Evolutionary conservation across 2,888 invertebrate genomes (phyloP), one percentile per base, ranked within the genome.

Genomic region (Alentia gelatinosa): DNA sequence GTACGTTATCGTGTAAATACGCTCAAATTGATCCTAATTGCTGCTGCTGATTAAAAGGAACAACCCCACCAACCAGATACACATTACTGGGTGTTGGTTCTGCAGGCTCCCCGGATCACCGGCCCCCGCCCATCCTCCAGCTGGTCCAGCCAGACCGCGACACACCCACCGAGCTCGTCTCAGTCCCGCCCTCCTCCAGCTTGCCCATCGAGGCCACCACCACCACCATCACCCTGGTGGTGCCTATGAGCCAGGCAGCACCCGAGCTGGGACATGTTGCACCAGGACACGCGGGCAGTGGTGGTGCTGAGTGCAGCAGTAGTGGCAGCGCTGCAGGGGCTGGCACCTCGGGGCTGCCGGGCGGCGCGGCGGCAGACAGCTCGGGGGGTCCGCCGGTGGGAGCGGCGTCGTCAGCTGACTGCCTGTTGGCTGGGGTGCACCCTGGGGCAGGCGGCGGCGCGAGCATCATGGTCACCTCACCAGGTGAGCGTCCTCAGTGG

Each of bases 51-150:
- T n/a, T n/a, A n/a, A n/a, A n/a, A n/a, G n/a, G n/a, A n/a, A n/a
- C n/a, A n/a, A 47, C 47, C 47, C 47, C 63, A 63, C 63, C 9
- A 63, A n/a, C 9, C 47, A 75, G 33, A 35, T 35, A 75, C 30
- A 33, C 33, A 35, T 30, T 5, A 33, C 37, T 19, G 5, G 79
- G 79, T 42, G 47, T 86, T 40, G 40, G 47, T 86, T 42, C 47
- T 86, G 42, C 86, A 86, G 86, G 42, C 86, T 86, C 86, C 19
- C 86, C 86, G 50, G 86, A 86, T 30, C 86, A 26, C 47, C 86
- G 86, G n/a, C 86, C 86, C 50, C 86, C 86, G 30, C 86, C 86
- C 86, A 26, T 86, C 86, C 86, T 86, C n/a, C 86, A 86, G 86
- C 47, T 86, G 42, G 30, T 86, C 4, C 86, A 86, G 35, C 86